Evolutionary conservation across 2,888 invertebrate genomes (phyloP).

Genomic region (Charanyca ferruginea): DNA sequence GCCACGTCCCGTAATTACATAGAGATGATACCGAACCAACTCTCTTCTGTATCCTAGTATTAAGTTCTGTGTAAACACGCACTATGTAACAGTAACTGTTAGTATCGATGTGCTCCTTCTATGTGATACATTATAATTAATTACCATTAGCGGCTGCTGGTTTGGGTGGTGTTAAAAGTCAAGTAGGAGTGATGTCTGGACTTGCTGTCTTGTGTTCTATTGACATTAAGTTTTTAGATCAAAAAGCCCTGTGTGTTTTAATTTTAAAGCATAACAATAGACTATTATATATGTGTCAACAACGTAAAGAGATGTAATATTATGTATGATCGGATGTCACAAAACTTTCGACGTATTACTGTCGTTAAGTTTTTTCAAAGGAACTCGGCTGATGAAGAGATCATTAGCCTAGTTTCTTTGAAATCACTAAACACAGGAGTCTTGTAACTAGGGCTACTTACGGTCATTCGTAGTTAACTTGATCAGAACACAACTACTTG

Average conservation of each 20-base stretch:
- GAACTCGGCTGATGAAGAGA: no score
- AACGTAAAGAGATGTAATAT: no score
- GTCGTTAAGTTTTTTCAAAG: no score
- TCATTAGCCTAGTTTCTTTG: no score
- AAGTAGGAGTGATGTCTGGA: background rate
- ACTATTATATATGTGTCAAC: no score
- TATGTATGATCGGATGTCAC: no score
- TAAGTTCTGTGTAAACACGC: conserved; percentile 42
- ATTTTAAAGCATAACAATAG: no score
- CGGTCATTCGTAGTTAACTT: background rate
- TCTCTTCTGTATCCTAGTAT: conserved; percentile 57
- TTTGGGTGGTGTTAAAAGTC: conserved; percentile 6
- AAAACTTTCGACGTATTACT: no score
- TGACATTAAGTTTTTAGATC: background rate
- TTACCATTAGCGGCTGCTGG: conserved; percentile 13
- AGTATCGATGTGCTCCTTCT: conserved; percentile 57
- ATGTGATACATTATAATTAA: conserved; percentile 48
- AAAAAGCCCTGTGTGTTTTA: background rate
- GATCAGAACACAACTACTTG: background rate
- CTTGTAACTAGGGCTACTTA: background rate
- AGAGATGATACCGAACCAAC: conserved; percentile 51
- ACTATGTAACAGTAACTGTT: conserved; percentile 50
- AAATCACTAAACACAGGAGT: no score
- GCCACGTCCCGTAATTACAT: conserved; percentile 36
- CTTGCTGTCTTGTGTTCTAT: background rate